Evolutionary conservation across 2,888 invertebrate genomes (phyloP), one percentile per base, ranked within the genome.

Genomic region (Ischnus inquisitorius): DNA sequence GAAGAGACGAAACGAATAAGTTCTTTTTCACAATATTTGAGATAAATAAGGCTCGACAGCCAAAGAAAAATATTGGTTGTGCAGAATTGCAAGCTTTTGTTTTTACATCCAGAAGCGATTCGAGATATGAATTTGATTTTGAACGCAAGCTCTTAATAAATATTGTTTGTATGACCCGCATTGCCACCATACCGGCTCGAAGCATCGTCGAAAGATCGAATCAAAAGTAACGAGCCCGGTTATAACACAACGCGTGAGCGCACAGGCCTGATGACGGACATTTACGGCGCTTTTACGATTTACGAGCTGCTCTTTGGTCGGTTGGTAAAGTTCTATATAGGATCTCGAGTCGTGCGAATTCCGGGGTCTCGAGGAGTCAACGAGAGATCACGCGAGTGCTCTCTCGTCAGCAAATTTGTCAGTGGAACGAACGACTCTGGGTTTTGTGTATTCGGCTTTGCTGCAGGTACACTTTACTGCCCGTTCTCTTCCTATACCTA

Each of bases 341-440:
- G 34, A 74, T 46, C 74, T 6, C 28, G 16, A 25, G 14, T 46
- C 43, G 78, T 74, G 67, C 57, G 67, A 84, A 84, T 77, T 74
- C 68, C 74, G 74, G 43, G 76, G 72, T 83, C 79, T 67, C 67
- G 14, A 19, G 75, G 60, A 80, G 80, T 77, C 84, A 84, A 76
- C 84, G 84, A 82, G 74, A 84, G 54, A 83, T 83, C 78, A 82
- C 57, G 25, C n/a, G 64, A 22, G 64, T 46, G 69, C 79, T 12
- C 74, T 77, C 85, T 82, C 69, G 82, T 84, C 80, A 84, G 83
- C 77, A 79, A 87, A 87, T 86, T 87, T 85, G 87, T 86, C 86
- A 85, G 85, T 62, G 76, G 81, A 83, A 85, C 82, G 79, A 85
- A 85, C 75, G 79, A 79, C 79, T 75, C 54, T 77, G 48, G 48